phyloP scores from a whole-genome alignment of 2,888 invertebrate species.

The Agrotis clavis region DNA sequence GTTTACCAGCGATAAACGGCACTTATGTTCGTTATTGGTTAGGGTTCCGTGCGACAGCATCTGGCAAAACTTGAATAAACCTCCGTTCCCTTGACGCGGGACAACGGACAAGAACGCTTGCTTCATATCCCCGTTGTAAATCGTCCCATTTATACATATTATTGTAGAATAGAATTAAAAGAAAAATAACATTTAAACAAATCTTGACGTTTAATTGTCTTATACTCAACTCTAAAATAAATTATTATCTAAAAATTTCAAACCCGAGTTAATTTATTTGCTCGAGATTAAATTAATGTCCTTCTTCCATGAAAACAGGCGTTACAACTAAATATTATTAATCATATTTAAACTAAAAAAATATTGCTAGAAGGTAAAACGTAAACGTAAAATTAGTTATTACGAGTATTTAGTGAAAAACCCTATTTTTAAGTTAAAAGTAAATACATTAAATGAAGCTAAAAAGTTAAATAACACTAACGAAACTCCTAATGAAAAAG shows the following conservation, averaged over 20 bases:
- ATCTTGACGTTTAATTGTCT: conserved; percentile 31
- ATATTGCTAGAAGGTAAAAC: conserved; percentile 11
- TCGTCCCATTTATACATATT: conserved; percentile 71
- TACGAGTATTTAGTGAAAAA: too few species aligned
- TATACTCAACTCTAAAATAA: conserved; percentile 34
- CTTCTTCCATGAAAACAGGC: not conserved
- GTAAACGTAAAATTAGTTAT: too few species aligned
- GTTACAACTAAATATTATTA: not conserved
- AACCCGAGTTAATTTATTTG: conserved; percentile 1
- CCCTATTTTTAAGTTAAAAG: not conserved
- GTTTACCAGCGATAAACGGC: too few species aligned
- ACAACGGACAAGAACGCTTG: conserved; percentile 74
- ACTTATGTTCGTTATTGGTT: too few species aligned
- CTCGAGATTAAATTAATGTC: not conserved
- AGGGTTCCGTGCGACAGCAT: too few species aligned
- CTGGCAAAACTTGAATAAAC: not conserved
- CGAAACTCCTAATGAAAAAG: not conserved
- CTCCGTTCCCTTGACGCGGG: conserved; percentile 62
- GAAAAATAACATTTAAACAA: conserved; percentile 9
- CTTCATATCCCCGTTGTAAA: conserved; percentile 75
- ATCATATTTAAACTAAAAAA: conserved; percentile 21
- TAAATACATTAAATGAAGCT: not conserved
- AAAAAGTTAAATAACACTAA: conserved; percentile 22
- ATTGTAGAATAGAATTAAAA: conserved; percentile 63
- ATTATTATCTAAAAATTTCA: conserved; percentile 23